Evolutionary conservation across 2,888 invertebrate species (phyloP), one percentile per base, ranked within the genome.

Genomic region (Cosmia trapezina): DNA sequence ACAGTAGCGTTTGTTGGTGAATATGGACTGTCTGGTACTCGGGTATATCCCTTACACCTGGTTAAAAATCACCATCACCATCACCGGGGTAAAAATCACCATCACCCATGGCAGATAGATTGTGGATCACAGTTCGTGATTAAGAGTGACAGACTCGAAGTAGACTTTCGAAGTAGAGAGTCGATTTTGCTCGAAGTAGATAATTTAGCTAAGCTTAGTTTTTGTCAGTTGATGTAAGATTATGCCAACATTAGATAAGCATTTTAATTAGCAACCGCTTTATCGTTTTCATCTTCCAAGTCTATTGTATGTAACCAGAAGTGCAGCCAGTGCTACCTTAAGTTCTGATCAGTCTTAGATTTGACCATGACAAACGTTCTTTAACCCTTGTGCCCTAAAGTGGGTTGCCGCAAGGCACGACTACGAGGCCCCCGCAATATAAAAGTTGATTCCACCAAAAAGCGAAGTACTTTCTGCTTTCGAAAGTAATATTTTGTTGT

Each of bases 401-500:
- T 41, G 41, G 66, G 19, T 7, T 60, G 1, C 53, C 70, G 6
- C 33, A 47, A 53, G 53, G 22, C 22, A 54, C 22, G 41, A 3
- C 60, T 54, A 65, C 54, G 9, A 62, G 1, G 8, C 43, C 8
- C 22, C 8, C 22, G 33, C 33, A 7, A 43, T 57, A 14, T 41
- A 8, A 76, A 56, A 73, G 11, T 41, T 54, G 19, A 75, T 22
- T 11, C 41, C 8, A 41, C 12, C 11, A 22, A 68, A 68, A 60
- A 22, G 0, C 17, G 12, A 65, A 76, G 33, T 28, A 47, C n/a
- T 41, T 73, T 77, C 51, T 60, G 11, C n/a, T 60, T 61, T n/a
- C n/a, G 17, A 28, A 54, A 56, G 6, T 61, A 70, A 70, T 78
- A 74, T 66, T 74, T 53, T 17, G 8, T 9, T 28, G 17, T 54